phyloP scores from a whole-genome alignment of 2,888 invertebrate genomes.

The Sminthurinus aureus region DNA sequence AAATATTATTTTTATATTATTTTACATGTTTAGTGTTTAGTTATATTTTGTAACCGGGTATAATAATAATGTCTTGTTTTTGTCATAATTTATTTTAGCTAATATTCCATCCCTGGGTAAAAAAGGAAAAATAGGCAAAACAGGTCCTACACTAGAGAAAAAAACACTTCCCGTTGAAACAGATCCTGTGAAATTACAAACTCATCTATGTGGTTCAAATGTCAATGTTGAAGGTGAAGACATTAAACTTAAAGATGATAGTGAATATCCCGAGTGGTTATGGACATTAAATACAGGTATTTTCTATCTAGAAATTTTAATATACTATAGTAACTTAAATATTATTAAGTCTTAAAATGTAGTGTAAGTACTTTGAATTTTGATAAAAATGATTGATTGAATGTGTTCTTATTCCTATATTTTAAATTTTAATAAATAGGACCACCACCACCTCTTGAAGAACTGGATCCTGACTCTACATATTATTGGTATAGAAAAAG shows the following conservation, averaged over 20 bases:
- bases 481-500: conserved; percentile 83
- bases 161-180: conserved; percentile 82
- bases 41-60: not conserved
- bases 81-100: conserved; percentile 11
- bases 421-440: conserved; percentile 57
- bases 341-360: not conserved
- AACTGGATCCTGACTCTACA: conserved; percentile 79
- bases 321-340: not conserved
- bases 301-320: conserved; percentile 14
- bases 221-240: conserved; percentile 78
- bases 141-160: conserved; percentile 73
- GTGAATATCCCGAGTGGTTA: conserved; percentile 92
- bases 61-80: not conserved
- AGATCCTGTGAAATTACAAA: conserved; percentile 78
- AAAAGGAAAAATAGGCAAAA: conserved; percentile 68
- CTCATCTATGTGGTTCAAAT: conserved; percentile 85
- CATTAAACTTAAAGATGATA: conserved; percentile 75
- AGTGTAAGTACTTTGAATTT: not conserved
- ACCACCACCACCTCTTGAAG: conserved; percentile 71
- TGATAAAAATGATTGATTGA: not conserved
- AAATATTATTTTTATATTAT: not conserved
- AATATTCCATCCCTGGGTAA: conserved; percentile 53
- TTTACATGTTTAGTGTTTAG: not conserved
- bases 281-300: conserved; percentile 76
- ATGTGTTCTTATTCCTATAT: not conserved